Evolutionary conservation across 2,888 invertebrate species (phyloP).

Genomic region (Drosophila yooni): DNA sequence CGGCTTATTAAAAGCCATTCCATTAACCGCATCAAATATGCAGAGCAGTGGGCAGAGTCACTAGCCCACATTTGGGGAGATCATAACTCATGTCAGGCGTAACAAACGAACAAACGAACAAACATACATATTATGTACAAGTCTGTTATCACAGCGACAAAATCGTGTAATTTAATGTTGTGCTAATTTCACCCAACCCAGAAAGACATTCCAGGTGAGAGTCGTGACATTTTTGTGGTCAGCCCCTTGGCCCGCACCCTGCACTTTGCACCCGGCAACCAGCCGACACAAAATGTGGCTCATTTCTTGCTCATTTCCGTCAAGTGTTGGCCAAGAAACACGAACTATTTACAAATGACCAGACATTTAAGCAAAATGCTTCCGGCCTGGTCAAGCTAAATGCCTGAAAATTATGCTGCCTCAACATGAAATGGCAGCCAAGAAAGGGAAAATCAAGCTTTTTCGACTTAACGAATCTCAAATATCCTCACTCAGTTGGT

Average conservation of each 20-base stretch:
- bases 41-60: conserved; percentile 35
- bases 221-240: conserved; percentile 75
- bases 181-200: conserved; percentile 71
- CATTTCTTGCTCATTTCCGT: conserved; percentile 78
- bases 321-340: conserved; percentile 73
- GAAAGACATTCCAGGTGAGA: conserved; percentile 59
- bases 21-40: conserved; percentile 54
- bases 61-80: conserved; percentile 48
- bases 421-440: conserved; percentile 66
- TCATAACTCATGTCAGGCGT: conserved; percentile 73
- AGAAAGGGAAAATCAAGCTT: conserved; percentile 13
- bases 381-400: conserved; percentile 71
- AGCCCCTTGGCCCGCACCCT: background rate
- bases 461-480: conserved; percentile 1
- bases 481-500: conserved; percentile 36
- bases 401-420: conserved; percentile 76
- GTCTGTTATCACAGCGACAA: conserved; percentile 64
- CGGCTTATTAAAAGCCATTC: conserved; percentile 48
- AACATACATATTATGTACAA: conserved; percentile 23
- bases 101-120: conserved; percentile 41
- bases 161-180: conserved; percentile 81
- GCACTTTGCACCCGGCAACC: background rate
- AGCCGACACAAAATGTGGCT: conserved; percentile 44
- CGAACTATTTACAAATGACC: conserved; percentile 79
- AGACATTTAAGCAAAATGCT: conserved; percentile 78